phyloP scores from a whole-genome alignment of 2,888 invertebrate species.

The Ptychoptera contaminata region DNA sequence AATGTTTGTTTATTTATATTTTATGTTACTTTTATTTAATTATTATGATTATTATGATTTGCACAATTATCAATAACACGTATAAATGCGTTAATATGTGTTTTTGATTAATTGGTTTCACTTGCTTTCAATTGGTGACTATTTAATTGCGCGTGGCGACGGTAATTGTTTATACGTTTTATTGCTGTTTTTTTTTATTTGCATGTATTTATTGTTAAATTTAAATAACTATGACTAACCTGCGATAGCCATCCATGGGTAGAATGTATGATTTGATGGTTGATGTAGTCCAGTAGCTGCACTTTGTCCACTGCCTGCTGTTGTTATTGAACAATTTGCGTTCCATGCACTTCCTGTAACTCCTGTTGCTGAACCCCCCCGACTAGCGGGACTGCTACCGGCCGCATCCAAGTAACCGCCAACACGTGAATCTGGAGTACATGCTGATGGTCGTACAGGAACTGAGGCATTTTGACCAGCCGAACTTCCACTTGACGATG shows the following conservation, averaged over 20 bases:
- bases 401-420: slow-evolving; percentile 65
- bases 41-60: too few species aligned
- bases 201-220: too few species aligned
- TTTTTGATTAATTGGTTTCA: too few species aligned
- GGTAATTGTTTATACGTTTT: too few species aligned
- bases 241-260: slow-evolving; percentile 98
- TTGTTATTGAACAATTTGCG: slow-evolving; percentile 68
- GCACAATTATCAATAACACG: too few species aligned
- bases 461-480: slow-evolving; percentile 25
- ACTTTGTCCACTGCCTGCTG: slow-evolving; percentile 62
- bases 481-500: slow-evolving; percentile 16
- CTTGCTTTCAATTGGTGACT: too few species aligned
- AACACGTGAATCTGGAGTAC: slow-evolving; percentile 74
- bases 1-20: too few species aligned
- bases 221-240: slow-evolving; percentile 44
- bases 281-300: slow-evolving; percentile 79
- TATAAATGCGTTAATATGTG: too few species aligned
- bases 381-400: slow-evolving; percentile 54
- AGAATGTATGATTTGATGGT: slow-evolving; percentile 83
- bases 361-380: slow-evolving; percentile 47
- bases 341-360: slow-evolving; percentile 60
- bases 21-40: too few species aligned
- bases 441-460: slow-evolving; percentile 70
- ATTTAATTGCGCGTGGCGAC: too few species aligned
- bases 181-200: too few species aligned